Base-by-base conservation (phyloP, 2,113 vertebrate genomes). In the Bubo bubo region DNA sequence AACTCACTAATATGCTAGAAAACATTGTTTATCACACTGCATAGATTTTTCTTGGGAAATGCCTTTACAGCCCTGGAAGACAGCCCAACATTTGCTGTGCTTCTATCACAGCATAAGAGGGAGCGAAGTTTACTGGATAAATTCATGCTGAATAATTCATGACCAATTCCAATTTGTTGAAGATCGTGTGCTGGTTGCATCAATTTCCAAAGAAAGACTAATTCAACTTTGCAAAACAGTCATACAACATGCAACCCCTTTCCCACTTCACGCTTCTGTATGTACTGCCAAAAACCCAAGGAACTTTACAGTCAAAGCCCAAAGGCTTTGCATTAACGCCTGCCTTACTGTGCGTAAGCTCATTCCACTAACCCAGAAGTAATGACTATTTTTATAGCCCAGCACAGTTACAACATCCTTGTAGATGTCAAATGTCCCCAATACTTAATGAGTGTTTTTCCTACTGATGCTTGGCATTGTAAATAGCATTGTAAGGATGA, bases 121-220 rank as follows among this genome's bases (percentile, higher is more conserved):
- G 83, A 94, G 64, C 4, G 27, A 92, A 72, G 53, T 79, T 71
- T 77, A 81, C 85, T 52, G 45, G 34, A 74, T 64, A 82, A 70
- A 89, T 26, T 79, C 77, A 81, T 19, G 32, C 39, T 98, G 94
- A 97, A 94, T 95, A 95, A 97, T 95, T 97, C 88, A 96, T 19
- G 32, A 5, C 22, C 0, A 0, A 7, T 12, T 63, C 82, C 79
- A 41, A 26, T 58, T 47, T 76, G 47, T 17, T 87, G 86, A 49
- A 56, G 45, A 83, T 23, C 18, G 21, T 19, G 39, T 34, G 55
- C 41, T 84, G 19, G 7, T 28, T 67, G 43, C 66, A 90, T 73
- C 53, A 16, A 37, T 35, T 92, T 62, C 43, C 66, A 75, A 28
- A 72, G 81, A 43, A 86, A 90, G 32, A 41, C 73, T 49, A 79